phyloP scores from a whole-genome alignment of 1,140 invertebrate genomes.

The Temnothorax curvispinosus region DNA sequence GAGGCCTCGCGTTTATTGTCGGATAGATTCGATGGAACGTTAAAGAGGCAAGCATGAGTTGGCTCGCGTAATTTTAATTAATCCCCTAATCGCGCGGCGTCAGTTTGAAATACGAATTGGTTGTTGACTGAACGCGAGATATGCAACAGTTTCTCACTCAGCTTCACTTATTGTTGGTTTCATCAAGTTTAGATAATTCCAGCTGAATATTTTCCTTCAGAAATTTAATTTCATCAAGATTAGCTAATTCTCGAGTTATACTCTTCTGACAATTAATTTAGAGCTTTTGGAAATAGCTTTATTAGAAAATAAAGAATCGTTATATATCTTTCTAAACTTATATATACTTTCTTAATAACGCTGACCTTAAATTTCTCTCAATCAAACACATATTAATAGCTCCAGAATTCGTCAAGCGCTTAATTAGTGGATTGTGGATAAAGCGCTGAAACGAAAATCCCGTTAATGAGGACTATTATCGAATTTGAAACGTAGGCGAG shows the following conservation, averaged over 20 bases:
- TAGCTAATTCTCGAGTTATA: not conserved
- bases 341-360: not conserved
- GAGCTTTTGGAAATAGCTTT: no score
- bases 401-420: not conserved
- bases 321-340: not conserved
- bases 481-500: slow-evolving; percentile 9
- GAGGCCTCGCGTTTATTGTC: slow-evolving; percentile 7
- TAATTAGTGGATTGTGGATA: slow-evolving; percentile 6
- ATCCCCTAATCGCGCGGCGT: not conserved
- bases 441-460: slow-evolving; percentile 3
- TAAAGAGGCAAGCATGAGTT: slow-evolving; percentile 9
- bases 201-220: not conserved
- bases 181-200: not conserved
- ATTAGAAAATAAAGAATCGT: not conserved
- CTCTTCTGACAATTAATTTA: not conserved
- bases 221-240: not conserved
- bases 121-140: not conserved
- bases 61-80: slow-evolving; percentile 39
- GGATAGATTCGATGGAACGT: not conserved
- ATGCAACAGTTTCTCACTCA: not conserved
- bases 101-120: not conserved
- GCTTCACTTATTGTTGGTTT: not conserved
- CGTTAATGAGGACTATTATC: slow-evolving; percentile 13
- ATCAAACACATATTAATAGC: slow-evolving; percentile 6
- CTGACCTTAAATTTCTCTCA: not conserved